phyloP scores from a whole-genome alignment of 2,113 vertebrate genomes.

The Bubalus kerabau region DNA sequence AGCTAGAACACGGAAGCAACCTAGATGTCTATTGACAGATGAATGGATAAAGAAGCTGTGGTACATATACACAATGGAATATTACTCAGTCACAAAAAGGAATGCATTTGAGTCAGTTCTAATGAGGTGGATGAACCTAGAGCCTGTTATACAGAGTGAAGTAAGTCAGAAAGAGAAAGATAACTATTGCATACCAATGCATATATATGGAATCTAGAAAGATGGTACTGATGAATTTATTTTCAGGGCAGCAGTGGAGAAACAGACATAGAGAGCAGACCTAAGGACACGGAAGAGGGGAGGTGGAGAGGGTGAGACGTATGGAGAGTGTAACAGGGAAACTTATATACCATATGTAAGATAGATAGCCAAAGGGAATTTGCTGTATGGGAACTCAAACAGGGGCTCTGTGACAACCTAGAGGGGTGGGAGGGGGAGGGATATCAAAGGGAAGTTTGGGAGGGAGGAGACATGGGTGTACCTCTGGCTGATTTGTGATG shows the following conservation, averaged over 20 bases:
- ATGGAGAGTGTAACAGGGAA: neutral
- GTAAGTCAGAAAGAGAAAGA: neutral
- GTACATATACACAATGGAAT: neutral
- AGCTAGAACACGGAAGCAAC: neutral
- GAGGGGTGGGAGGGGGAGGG: neutral
- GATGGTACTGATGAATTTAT: neutral
- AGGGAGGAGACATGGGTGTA: neutral
- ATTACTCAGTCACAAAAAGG: neutral
- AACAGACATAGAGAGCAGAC: neutral
- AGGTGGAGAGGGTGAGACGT: neutral
- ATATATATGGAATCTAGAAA: neutral
- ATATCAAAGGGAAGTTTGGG: neutral
- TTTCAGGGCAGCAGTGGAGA: neutral
- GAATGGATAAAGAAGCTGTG: neutral
- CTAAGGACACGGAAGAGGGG: rapidly evolving
- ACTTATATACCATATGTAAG: rapidly evolving
- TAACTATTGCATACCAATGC: neutral
- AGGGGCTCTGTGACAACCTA: neutral
- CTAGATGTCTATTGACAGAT: neutral
- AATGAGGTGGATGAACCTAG: neutral
- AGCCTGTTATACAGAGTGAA: neutral
- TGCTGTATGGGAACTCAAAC: neutral
- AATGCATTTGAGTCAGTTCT: neutral
- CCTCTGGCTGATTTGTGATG: neutral
- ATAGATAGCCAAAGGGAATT: rapidly evolving